phyloP scores from a whole-genome alignment of 2,113 vertebrate genomes.

The Pan paniscus region DNA sequence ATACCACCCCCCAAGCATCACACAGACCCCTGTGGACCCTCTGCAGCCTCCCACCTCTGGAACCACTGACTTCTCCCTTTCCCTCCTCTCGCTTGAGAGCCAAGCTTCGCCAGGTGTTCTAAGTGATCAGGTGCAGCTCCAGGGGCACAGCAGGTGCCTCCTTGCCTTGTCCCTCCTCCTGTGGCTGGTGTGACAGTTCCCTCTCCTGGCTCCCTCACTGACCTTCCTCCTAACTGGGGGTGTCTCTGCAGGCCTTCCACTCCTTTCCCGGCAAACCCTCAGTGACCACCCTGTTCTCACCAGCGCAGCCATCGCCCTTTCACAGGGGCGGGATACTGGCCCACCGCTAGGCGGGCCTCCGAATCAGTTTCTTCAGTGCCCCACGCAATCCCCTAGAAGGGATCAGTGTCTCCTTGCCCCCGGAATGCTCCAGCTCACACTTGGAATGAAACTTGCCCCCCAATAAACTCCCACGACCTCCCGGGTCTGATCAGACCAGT shows the following conservation, averaged over 20 bases:
- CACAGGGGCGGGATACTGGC: accelerated
- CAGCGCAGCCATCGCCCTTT: background rate
- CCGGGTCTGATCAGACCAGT: background rate
- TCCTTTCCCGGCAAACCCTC: background rate
- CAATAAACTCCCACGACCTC: background rate
- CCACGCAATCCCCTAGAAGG: background rate
- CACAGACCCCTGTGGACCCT: background rate
- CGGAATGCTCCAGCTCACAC: background rate
- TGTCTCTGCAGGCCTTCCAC: background rate
- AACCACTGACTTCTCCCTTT: background rate
- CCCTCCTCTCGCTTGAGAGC: background rate
- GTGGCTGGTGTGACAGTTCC: background rate
- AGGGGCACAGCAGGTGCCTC: background rate
- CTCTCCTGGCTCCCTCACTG: background rate
- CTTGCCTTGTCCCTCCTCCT: background rate
- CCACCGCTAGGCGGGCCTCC: background rate
- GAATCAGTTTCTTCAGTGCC: background rate
- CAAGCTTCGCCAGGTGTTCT: background rate
- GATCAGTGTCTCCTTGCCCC: too few species aligned
- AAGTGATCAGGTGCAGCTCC: accelerated
- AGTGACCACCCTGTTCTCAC: background rate
- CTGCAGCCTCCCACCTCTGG: background rate
- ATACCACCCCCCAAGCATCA: too few species aligned
- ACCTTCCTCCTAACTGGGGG: background rate
- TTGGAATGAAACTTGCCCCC: background rate